phyloP scores from a whole-genome alignment of 2,797 vertebrate species.

The Botia almorhae region DNA sequence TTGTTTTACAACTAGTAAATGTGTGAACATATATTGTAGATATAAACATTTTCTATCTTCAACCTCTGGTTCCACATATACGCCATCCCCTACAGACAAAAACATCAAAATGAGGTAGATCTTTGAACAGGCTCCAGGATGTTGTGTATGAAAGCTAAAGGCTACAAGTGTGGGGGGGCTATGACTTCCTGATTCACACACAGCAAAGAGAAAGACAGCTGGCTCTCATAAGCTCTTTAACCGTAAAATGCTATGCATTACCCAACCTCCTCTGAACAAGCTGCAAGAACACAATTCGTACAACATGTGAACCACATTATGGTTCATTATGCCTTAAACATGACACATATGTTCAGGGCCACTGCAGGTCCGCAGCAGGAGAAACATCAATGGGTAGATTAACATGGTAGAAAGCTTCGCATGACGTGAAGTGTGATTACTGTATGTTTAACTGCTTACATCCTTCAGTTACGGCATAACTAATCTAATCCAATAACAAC shows the following conservation, averaged over 20 bases:
- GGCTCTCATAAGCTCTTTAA: constrained; percentile 48
- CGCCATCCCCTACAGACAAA: constrained; percentile 34
- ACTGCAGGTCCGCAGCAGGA: constrained; percentile 50
- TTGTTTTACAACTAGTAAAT: constrained; percentile 21
- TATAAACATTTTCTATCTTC: constrained; percentile 8
- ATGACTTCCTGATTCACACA: constrained; percentile 33
- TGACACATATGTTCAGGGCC: constrained; percentile 51
- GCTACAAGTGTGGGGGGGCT: not conserved
- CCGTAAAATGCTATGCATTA: constrained; percentile 40
- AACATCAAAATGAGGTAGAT: constrained; percentile 7
- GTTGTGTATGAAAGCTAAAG: constrained; percentile 12
- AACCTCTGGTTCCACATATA: constrained; percentile 13
- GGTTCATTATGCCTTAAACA: constrained; percentile 58
- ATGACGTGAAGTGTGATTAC: constrained; percentile 52
- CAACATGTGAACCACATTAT: constrained; percentile 67
- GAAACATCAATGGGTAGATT: constrained; percentile 38
- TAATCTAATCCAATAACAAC: constrained; percentile 42
- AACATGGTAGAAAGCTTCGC: constrained; percentile 47
- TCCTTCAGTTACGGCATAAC: constrained; percentile 18
- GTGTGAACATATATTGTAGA: not conserved
- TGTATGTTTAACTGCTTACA: constrained; percentile 14
- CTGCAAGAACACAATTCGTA: constrained; percentile 3
- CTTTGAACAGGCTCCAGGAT: constrained; percentile 30
- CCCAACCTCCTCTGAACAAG: constrained; percentile 35
- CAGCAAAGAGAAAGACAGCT: constrained; percentile 43